Base-by-base conservation (phyloP, 2,113 vertebrate genomes). In the Poeciliopsis retropinna region DNA sequence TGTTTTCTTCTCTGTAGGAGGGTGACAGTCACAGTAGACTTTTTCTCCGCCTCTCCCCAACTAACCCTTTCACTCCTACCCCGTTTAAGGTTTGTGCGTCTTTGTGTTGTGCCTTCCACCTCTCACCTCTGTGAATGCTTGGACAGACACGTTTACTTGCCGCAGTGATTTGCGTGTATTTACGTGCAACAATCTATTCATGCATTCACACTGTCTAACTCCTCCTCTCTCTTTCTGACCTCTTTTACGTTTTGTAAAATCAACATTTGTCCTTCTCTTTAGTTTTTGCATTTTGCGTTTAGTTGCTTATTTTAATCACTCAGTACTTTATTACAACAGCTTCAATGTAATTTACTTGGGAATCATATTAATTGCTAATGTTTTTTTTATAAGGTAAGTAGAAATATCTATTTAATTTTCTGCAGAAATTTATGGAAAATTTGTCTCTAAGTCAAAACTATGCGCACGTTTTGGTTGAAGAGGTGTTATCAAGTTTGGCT, bases 1-100 rank as follows among this genome's bases (percentile, higher is more conserved):
- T 96, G 96, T 95, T 97, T 91, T 97, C 87, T 97, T 95, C 88
- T 90, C 95, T 92, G 74, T 98, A 98, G 97, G 96, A 93, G 86
- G 88, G 94, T 94, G 94, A 95, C 93, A 95, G 95, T 96, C 95
- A 95, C 93, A 84, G 93, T 97, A 97, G 93, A 93, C 93, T 96
- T 96, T 94, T 93, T 93, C 95, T 96, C 92, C 93, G 91, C 94
- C 95, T 96, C 93, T 97, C 95, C 95, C 96, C 96, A 96, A 96
- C 95, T 97, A 98, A 98, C 95, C 96, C 96, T 94, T 98, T 98
- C 95, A 96, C 95, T 94, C 96, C 96, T 94, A 96, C 95, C 94
- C 96, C 97, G 30, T 98, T 98, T 97, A 99, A 99, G 97, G 97
- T 98, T 97, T 94, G 97, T 97, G 93, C 90, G 89, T 79, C 89